phyloP scores from a whole-genome alignment of 2,797 vertebrate species.

The Manis crassicaudata region DNA sequence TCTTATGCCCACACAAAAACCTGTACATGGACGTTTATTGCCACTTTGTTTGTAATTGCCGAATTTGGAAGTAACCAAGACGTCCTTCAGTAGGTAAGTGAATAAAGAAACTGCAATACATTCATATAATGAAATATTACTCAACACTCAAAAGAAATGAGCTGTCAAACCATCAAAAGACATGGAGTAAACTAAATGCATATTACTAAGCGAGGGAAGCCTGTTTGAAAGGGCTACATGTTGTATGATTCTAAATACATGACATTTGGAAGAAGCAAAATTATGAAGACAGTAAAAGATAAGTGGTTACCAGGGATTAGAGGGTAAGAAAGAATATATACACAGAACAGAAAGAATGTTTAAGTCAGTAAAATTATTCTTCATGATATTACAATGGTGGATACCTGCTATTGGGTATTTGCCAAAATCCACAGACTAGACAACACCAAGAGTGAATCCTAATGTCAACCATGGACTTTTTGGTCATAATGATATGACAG shows the following conservation, averaged over 20 bases:
- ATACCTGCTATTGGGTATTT: background rate
- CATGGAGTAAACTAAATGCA: background rate
- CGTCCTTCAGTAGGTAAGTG: background rate
- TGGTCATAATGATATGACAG: background rate
- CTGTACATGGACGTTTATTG: background rate
- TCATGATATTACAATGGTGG: background rate
- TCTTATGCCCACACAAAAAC: background rate
- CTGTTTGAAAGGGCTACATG: background rate
- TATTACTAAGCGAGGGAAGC: background rate
- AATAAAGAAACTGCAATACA: background rate
- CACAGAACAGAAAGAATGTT: background rate
- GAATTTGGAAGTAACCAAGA: background rate
- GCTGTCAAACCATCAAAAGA: background rate
- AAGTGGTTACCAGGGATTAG: background rate
- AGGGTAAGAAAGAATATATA: background rate
- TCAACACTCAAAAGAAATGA: background rate
- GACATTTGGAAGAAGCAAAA: background rate
- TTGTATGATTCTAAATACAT: background rate
- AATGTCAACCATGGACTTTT: background rate
- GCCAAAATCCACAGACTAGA: background rate
- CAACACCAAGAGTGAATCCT: background rate
- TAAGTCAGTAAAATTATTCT: background rate
- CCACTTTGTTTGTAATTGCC: background rate
- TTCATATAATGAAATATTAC: background rate
- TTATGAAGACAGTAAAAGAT: background rate